Conservation (phyloP, 1,140 invertebrate species). For the Physella acuta region DNA sequence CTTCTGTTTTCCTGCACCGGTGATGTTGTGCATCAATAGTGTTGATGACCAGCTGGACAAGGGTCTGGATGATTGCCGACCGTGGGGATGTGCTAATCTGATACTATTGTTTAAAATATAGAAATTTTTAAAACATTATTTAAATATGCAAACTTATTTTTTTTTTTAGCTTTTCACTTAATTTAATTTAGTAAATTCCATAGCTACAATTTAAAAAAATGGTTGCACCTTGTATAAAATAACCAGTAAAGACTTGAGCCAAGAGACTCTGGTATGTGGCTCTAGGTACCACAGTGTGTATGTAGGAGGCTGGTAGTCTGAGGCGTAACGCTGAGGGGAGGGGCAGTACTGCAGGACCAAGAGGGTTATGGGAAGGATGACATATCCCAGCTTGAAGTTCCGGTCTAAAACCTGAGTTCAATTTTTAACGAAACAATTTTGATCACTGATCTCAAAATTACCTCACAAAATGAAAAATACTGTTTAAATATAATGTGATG, state of each 20-base stretch:
- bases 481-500: not conserved
- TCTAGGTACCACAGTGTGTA: slow-evolving; percentile 89
- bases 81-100: slow-evolving; percentile 83
- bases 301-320: slow-evolving; percentile 64
- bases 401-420: slow-evolving; percentile 81
- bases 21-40: slow-evolving; percentile 85
- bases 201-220: too few species aligned
- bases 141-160: too few species aligned
- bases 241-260: slow-evolving; percentile 91
- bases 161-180: too few species aligned
- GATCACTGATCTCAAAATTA: too few species aligned
- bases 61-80: slow-evolving; percentile 75
- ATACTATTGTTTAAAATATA: slow-evolving; percentile 67
- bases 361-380: slow-evolving; percentile 81
- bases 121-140: too few species aligned
- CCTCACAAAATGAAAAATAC: not conserved
- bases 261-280: slow-evolving; percentile 79
- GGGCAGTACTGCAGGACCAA: slow-evolving; percentile 86
- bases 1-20: slow-evolving; percentile 64
- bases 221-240: slow-evolving; percentile 93
- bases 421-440: not conserved
- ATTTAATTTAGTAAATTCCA: too few species aligned
- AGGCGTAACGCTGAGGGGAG: slow-evolving; percentile 70
- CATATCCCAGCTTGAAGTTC: slow-evolving; percentile 87
- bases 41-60: slow-evolving; percentile 90